These are phyloP conservation scores for Strigamia maritima DNA, from an alignment of 2,888 invertebrate species.

Conservation along the genomic window DNA sequence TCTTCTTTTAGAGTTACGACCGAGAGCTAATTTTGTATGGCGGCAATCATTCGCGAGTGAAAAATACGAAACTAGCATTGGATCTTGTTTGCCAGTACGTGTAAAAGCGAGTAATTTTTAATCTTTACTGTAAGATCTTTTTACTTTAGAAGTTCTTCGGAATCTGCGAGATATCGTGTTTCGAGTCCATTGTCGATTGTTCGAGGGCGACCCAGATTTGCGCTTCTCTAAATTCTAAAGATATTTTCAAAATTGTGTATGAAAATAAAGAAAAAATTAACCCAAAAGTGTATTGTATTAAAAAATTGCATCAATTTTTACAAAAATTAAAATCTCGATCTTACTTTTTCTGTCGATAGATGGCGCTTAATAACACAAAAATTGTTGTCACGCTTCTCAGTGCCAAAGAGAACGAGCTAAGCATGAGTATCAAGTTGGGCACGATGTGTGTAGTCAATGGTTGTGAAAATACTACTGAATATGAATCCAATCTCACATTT, in stretches of 20 bases:
- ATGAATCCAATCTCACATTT: background rate
- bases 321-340: no score
- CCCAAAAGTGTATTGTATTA: no score
- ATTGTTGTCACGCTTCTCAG: no score
- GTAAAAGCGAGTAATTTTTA: background rate
- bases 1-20: background rate
- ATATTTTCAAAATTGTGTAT: no score
- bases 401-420: no score
- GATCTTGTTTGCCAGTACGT: background rate
- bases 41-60: background rate
- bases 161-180: background rate
- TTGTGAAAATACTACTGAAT: background rate
- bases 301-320: no score
- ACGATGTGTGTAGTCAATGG: background rate
- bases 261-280: no score
- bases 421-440: background rate
- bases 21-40: background rate
- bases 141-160: background rate
- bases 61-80: background rate
- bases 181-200: background rate
- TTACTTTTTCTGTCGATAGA: background rate
- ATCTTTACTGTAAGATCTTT: no score
- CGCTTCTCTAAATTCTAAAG: no score
- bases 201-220: background rate
- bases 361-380: background rate